Evolutionary conservation across 2,113 vertebrate species (phyloP), one percentile per base, ranked within the genome.

Genomic region (Pseudolaguvia tuberculata): DNA sequence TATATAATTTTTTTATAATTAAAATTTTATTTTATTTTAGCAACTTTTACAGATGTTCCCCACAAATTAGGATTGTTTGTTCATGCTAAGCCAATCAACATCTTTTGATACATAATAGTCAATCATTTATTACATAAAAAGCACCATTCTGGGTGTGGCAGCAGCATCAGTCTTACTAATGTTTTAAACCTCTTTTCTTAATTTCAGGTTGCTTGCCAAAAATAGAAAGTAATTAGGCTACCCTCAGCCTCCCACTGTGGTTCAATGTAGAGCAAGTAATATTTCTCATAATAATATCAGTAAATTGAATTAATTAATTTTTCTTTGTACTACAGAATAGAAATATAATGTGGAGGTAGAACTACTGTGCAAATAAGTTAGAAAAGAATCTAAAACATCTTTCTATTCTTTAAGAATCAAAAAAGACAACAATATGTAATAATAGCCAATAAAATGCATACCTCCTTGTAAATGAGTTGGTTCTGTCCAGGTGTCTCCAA

Each of bases 191-290:
- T 79, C 77, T 74, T 56, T 67, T 52, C 70, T 71, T 72, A 62
- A n/a, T n/a, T n/a, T n/a, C n/a, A n/a, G n/a, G n/a, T 51, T 50
- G 65, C 61, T 0, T 42, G 13, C 80, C 84, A 85, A 84, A 86
- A 89, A 90, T 89, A 91, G 89, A 88, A 90, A 85, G 83, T 89
- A 88, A 90, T 91, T 90, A 88, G 88, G 81, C 82, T 81, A 75
- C 78, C 80, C 76, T 21, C 53, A 65, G 73, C 77, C 79, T 82
- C 85, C 87, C 81, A 82, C 83, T 85, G 87, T 80, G 87, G 81
- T 82, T 88, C 78, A 85, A 86, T 88, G 87, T 85, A 81, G 86
- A 87, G 83, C 75, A 62, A 79, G 81, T 72, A 79, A 84, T 85
- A 77, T 45, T 29, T 50, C 65, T 47, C 10, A 42, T 42, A 20